These are phyloP conservation scores for Automeris io DNA, from an alignment of 2,888 invertebrate species.

Conservation along the genomic window DNA sequence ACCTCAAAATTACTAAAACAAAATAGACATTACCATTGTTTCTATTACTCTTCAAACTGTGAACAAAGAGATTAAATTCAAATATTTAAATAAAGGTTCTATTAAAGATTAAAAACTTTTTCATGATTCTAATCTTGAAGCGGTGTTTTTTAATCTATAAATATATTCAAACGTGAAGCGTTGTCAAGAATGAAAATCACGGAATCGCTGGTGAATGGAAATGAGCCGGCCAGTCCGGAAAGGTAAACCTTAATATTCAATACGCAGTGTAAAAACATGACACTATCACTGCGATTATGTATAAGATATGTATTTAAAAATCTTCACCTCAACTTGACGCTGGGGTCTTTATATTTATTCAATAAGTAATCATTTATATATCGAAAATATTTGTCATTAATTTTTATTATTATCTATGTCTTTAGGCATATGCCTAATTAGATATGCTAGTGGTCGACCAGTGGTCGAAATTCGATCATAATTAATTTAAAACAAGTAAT, in stretches of 20 bases:
- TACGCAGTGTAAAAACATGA: conserved; percentile 4
- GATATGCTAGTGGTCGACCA: no score
- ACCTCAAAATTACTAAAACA: not conserved
- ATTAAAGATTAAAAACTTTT: conserved; percentile 11
- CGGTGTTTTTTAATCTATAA: not conserved
- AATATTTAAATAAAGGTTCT: conserved; percentile 3
- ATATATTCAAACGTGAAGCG: conserved; percentile 1
- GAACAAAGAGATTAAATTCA: not conserved
- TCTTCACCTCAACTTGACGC: conserved; percentile 10
- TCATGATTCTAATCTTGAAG: conserved; percentile 1
- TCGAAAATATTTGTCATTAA: no score
- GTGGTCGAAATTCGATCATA: no score
- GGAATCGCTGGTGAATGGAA: conserved; percentile 31
- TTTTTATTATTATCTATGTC: no score
- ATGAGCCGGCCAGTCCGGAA: conserved; percentile 29
- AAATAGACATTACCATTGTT: not conserved
- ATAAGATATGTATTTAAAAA: conserved; percentile 8
- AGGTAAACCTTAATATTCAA: conserved; percentile 23
- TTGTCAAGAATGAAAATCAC: conserved; percentile 52
- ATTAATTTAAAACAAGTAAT: no score
- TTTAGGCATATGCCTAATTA: no score
- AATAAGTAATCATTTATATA: no score
- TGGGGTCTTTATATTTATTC: no score
- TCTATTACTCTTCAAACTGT: not conserved
- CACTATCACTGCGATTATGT: conserved; percentile 7